A percentile compares a stretch with the other conserved stretches of the same genome.
These are phyloP conservation scores for Orchesella flavescens DNA, from an alignment of 2,888 invertebrate genomes.

Conservation along the genomic window DNA sequence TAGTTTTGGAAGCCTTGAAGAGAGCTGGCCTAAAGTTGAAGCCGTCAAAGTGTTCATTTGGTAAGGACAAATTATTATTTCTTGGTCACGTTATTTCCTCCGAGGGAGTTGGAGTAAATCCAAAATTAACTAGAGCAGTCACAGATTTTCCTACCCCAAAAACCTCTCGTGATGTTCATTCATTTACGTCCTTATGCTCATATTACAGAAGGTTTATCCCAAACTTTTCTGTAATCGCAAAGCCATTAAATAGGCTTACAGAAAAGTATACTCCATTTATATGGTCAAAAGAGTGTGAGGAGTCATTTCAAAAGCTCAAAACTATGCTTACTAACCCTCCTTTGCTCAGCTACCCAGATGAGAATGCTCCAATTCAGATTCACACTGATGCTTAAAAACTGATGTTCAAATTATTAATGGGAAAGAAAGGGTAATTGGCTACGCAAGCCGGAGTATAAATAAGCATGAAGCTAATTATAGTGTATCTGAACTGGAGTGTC, in stretches of 20 bases:
- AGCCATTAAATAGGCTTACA: constrained; percentile 53
- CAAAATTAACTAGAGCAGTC: constrained; percentile 60
- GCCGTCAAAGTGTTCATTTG: constrained; percentile 65
- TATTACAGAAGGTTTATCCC: constrained; percentile 69
- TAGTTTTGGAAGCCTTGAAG: constrained; percentile 26
- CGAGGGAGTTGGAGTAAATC: constrained; percentile 61
- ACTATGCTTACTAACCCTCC: no score
- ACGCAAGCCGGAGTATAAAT: constrained; percentile 66
- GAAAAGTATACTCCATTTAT: constrained; percentile 23
- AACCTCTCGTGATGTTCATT: constrained; percentile 43
- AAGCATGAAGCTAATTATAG: constrained; percentile 73
- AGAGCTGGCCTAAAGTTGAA: constrained; percentile 4
- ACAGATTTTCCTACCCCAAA: constrained; percentile 59
- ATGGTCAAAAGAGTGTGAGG: no score
- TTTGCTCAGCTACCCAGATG: no score
- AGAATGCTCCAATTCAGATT: no score
- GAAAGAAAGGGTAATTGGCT: constrained; percentile 42
- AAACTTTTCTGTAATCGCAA: constrained; percentile 65
- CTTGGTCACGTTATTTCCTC: constrained; percentile 73
- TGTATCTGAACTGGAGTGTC: constrained; percentile 74
- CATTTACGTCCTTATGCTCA: constrained; percentile 62
- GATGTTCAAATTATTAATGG: constrained; percentile 24
- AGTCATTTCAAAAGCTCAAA: no score
- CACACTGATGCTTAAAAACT: constrained; percentile 48
- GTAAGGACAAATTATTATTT: constrained; percentile 70